Base-by-base conservation (phyloP, 1,140 invertebrate species). In the Magallana angulata region DNA sequence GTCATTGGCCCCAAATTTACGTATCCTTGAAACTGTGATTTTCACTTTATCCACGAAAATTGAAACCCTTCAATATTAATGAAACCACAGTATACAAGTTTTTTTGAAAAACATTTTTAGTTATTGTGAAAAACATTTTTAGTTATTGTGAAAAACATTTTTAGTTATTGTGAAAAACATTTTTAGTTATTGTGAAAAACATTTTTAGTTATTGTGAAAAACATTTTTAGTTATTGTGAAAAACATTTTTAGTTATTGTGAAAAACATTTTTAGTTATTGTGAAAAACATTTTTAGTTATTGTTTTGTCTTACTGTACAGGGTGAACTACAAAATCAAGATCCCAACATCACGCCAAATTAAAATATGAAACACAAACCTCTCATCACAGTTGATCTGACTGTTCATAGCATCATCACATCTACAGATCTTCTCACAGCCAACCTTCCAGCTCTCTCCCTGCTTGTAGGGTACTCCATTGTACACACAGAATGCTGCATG, bases 361-460 rank as follows among this genome's bases (percentile, higher is more conserved):
- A 48, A 48, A 48, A 48, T 48, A 48, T 48, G 36, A 56, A 56
- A 56, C 6, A 84, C 58, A 76, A 60, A 92, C 91, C 91, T 92
- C 82, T 91, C 88, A 84, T 90, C 87, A 86, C 91, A 92, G 64
- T 90, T 89, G 81, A 91, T 89, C 1, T 89, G 82, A 30, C 90
- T 89, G 18, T 60, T 87, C n/a, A 30, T 62, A 14, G 86, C 89
- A 84, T 92, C 89, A 30, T 92, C 91, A 89, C 91, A 92, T 18
- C 87, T 80, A 68, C 91, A 92, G 57, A 60, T 85, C 80, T 88
- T 91, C 71, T 90, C 86, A 88, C 91, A 92, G 14, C 91, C 91
- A n/a, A 91, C 90, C 71, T 89, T 89, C 87, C 90, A 92, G 14
- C 82, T 89, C 68, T 92, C 90, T 30, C 89, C 89, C 80, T 91